Percentiles rank a stretch among this genome's conserved stretches.
Conservation (phyloP, 1,140 invertebrate genomes). For the Ceratosolen fusciceps region DNA sequence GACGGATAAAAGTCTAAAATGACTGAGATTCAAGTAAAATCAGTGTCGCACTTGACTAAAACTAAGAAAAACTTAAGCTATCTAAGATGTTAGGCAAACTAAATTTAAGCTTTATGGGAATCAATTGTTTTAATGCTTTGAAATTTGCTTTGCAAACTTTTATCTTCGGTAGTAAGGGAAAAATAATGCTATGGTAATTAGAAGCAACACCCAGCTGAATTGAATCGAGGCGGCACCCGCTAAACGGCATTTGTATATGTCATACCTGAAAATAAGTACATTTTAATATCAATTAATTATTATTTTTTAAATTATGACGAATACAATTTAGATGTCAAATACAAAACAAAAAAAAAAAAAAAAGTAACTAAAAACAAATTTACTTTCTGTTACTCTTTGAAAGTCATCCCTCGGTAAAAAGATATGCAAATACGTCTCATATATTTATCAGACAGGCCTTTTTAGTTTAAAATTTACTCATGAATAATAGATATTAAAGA, state of each 20-base stretch:
- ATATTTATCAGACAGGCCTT: too few relatives aligned
- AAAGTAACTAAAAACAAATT: too few relatives aligned
- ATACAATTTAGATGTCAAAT: too few relatives aligned
- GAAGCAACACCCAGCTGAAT: constrained; percentile 67
- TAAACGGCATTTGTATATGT: constrained; percentile 92
- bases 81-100: not conserved
- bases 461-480: too few relatives aligned
- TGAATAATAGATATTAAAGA: too few relatives aligned
- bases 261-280: constrained; percentile 73
- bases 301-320: too few relatives aligned
- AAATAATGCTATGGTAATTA: constrained; percentile 59
- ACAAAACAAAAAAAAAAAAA: too few relatives aligned
- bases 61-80: constrained; percentile 14
- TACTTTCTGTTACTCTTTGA: too few relatives aligned
- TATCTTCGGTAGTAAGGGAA: constrained; percentile 52
- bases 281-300: not conserved
- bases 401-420: too few relatives aligned
- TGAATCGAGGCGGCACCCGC: constrained; percentile 81
- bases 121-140: constrained; percentile 2
- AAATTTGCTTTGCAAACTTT: constrained; percentile 4
- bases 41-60: constrained; percentile 11
- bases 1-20: constrained; percentile 24
- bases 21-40: constrained; percentile 39
- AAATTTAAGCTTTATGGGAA: not conserved
- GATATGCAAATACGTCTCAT: too few relatives aligned